Base-by-base conservation (phyloP, 2,888 invertebrate species). In the Apodemia hepburni region DNA sequence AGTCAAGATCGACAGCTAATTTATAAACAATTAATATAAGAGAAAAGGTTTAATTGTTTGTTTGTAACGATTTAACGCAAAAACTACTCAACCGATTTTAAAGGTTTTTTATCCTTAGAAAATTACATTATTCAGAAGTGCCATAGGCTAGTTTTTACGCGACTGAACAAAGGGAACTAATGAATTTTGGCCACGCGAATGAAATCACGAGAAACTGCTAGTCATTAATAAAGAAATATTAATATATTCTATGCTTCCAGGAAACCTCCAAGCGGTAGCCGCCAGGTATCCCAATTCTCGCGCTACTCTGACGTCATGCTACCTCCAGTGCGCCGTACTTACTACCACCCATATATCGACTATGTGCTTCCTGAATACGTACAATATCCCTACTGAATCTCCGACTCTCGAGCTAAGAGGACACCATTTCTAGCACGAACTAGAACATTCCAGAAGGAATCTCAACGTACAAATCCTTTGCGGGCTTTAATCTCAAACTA, bases 301-400 rank as follows among this genome's bases (percentile, higher is more conserved):
- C 90, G 90, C 73, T 91, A 91, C 81, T 88, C 91, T 7, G 91
- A 90, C 74, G 81, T 82, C 66, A 85, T 90, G 84, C 72, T 86
- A 67, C 89, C 88, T 0, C 87, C 88, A 0, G 73, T 70, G 0
- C 89, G 89, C 66, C 90, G 89, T 73, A 76, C 80, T 58, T 75
- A 75, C 73, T 83, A 82, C 78, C 84, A 81, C 72, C 88, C 87
- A 59, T 83, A 81, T 75, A 74, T 79, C 72, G 86, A 86, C 64
- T 81, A 81, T 75, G 75, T 76, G 42, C 76, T 78, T 60, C 85
- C 87, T n/a, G 87, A 89, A 62, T 79, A 76, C 69, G 65, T 80
- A 68, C 85, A 86, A 65, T 84, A 84, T 75, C 73, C 70, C 69
- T 90, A 86, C 78, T 90, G 87, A 89, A 81, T 73, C 64, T 66